Conservation (phyloP, 1,140 invertebrate species). For the Druon quercuslanigerum region DNA sequence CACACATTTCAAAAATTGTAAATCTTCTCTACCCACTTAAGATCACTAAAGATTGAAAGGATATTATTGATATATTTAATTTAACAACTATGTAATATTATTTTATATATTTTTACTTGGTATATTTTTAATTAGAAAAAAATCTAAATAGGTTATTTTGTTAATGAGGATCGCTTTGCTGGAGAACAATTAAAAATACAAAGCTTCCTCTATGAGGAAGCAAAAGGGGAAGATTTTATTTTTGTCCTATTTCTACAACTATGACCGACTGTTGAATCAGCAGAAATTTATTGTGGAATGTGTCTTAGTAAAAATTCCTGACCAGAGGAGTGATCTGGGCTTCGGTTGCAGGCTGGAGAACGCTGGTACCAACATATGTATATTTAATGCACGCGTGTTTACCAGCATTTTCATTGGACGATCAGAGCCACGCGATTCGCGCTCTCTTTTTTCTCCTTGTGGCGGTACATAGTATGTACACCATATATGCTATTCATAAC, state of each 20-base stretch:
- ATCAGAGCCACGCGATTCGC: constrained; percentile 26
- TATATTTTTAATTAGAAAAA: too few species aligned
- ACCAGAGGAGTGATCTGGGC: not conserved
- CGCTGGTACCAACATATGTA: constrained; percentile 11
- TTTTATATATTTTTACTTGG: too few species aligned
- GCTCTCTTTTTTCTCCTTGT: constrained; percentile 24
- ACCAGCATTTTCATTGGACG: constrained; percentile 28
- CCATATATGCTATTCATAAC: not conserved
- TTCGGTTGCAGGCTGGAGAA: not conserved
- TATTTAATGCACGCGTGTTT: constrained; percentile 17
- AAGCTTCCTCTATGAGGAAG: not conserved
- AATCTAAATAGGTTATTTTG: not conserved
- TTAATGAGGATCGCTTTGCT: not conserved
- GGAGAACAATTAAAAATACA: not conserved
- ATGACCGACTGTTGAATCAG: not conserved
- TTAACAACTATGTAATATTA: too few species aligned
- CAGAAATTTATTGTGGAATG: constrained; percentile 18
- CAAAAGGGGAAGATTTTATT: too few species aligned
- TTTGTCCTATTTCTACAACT: not conserved
- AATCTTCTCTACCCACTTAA: not conserved
- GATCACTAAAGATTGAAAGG: not conserved
- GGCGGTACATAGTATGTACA: constrained; percentile 7
- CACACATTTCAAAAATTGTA: not conserved
- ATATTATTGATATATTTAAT: too few species aligned
- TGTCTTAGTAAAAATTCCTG: constrained; percentile 22